phyloP scores from a whole-genome alignment of 1,140 invertebrate genomes.

The Monochamus saltuarius region DNA sequence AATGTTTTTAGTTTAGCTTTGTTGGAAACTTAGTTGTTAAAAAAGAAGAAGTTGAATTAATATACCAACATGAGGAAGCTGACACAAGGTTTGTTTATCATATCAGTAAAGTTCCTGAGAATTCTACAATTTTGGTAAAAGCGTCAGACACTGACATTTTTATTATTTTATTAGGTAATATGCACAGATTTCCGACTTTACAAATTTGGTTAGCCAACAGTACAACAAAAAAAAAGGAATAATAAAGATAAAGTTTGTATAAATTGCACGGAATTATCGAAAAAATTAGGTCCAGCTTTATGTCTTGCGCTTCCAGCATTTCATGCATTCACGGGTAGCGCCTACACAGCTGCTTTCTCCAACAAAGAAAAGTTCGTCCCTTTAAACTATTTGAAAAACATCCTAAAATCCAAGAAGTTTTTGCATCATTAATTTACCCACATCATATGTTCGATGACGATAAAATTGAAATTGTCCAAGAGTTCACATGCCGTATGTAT shows the following conservation, averaged over 20 bases:
- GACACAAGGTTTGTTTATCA: constrained; percentile 41
- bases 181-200: constrained; percentile 39
- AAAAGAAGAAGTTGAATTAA: constrained; percentile 35
- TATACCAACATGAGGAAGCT: constrained; percentile 40
- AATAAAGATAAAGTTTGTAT: constrained; percentile 15
- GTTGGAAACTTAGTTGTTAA: constrained; percentile 23
- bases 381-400: too few relatives aligned
- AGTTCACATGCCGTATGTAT: too few relatives aligned
- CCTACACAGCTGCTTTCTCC: constrained; percentile 46
- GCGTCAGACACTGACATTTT: constrained; percentile 45
- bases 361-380: constrained; percentile 28
- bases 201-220: constrained; percentile 41
- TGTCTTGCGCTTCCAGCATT: constrained; percentile 38
- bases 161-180: constrained; percentile 45
- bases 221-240: constrained; percentile 31
- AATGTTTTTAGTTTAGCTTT: constrained; percentile 8
- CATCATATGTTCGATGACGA: too few relatives aligned
- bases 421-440: constrained; percentile 23
- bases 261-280: too few relatives aligned
- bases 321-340: constrained; percentile 46
- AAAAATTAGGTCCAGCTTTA: too few relatives aligned
- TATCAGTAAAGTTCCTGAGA: constrained; percentile 25
- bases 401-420: too few relatives aligned
- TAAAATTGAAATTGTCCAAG: too few relatives aligned
- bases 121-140: constrained; percentile 36